Percentiles rank a stretch among this genome's conserved stretches.
phyloP scores from a whole-genome alignment of 2,888 invertebrate species.

The Pyrochroa serraticornis region DNA sequence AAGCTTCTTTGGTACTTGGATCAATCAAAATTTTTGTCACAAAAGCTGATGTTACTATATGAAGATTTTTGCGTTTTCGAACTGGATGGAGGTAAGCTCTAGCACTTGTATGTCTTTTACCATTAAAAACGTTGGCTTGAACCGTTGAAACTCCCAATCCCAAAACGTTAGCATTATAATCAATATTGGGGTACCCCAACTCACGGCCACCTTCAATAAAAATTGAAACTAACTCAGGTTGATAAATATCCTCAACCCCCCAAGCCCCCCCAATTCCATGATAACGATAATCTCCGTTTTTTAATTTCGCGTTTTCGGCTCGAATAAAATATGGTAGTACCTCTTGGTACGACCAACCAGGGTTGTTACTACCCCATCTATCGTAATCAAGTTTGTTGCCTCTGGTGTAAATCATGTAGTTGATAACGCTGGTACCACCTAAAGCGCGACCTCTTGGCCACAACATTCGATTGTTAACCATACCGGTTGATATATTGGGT shows the following conservation, averaged over 20 bases:
- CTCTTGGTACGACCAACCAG: conserved; percentile 63
- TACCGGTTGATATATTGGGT: conserved; percentile 49
- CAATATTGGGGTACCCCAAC: conserved; percentile 56
- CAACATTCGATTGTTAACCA: conserved; percentile 19
- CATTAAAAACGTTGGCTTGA: conserved; percentile 58
- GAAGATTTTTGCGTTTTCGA: conserved; percentile 63
- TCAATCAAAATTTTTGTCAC: conserved; percentile 66
- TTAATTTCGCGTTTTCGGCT: conserved; percentile 57
- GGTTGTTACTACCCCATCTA: conserved; percentile 70
- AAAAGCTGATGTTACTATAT: conserved; percentile 62
- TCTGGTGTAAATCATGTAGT: conserved; percentile 63
- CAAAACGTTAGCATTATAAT: conserved; percentile 53
- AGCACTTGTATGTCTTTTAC: conserved; percentile 63
- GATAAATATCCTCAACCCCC: conserved; percentile 65
- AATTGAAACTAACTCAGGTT: conserved; percentile 52
- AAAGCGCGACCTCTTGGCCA: conserved; percentile 64
- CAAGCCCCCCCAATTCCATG: conserved; percentile 68
- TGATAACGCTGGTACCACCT: conserved; percentile 58
- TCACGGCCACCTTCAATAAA: conserved; percentile 53
- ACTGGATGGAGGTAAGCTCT: conserved; percentile 64
- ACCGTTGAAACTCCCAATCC: conserved; percentile 53
- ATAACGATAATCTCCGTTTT: conserved; percentile 56
- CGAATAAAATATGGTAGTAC: conserved; percentile 64
- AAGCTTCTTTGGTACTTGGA: conserved; percentile 53
- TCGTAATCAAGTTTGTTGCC: conserved; percentile 74